phyloP scores from a whole-genome alignment of 2,113 vertebrate genomes.

The Geococcyx californianus region DNA sequence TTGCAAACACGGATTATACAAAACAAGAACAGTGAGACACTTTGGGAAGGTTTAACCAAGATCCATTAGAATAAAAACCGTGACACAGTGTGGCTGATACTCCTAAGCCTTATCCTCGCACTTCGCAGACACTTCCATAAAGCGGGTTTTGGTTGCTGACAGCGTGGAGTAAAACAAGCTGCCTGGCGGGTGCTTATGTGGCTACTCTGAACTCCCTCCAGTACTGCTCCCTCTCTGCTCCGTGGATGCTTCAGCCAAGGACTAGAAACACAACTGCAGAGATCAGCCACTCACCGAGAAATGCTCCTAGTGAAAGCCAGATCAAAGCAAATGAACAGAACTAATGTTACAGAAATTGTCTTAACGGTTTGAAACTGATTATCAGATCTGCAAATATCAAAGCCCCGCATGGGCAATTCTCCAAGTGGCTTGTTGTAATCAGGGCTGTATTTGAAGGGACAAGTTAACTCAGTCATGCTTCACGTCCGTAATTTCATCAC shows the following conservation, averaged over 20 bases:
- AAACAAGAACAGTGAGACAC: not conserved
- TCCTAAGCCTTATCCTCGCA: not conserved
- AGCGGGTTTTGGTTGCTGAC: not conserved
- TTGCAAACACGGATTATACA: not conserved
- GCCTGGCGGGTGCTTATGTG: not conserved
- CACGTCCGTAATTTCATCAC: not conserved
- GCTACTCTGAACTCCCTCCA: not conserved
- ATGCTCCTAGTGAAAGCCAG: not conserved
- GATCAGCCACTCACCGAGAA: not conserved
- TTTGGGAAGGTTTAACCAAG: not conserved
- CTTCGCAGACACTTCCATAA: not conserved
- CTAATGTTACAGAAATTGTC: not conserved
- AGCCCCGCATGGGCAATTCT: accelerated
- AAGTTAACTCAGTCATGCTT: not conserved
- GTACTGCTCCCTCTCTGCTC: not conserved
- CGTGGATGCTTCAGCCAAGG: accelerated
- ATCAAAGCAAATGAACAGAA: not conserved
- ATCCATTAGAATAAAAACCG: not conserved
- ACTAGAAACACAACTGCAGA: not conserved
- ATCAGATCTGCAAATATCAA: not conserved
- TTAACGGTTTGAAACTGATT: accelerated
- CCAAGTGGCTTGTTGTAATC: not conserved
- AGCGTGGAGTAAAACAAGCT: not conserved
- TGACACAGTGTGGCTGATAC: not conserved
- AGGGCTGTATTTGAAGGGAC: not conserved